These are phyloP conservation scores for Aethina tumida DNA, from an alignment of 1,140 invertebrate species.

Conservation along the genomic window DNA sequence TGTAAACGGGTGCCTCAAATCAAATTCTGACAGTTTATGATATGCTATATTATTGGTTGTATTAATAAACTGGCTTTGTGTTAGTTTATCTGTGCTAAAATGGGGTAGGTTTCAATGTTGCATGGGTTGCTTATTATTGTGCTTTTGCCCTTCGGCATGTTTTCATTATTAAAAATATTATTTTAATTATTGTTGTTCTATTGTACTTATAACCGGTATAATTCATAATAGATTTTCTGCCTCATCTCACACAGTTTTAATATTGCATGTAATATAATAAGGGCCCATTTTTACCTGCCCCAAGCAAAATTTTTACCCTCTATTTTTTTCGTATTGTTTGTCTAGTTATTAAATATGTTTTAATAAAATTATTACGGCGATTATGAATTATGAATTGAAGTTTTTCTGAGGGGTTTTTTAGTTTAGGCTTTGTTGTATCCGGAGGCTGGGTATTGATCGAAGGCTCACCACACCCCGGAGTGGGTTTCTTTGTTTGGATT, in stretches of 20 bases:
- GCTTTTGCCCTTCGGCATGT: slow-evolving; percentile 6
- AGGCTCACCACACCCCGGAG: slow-evolving; percentile 4
- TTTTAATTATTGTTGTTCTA: slow-evolving; percentile 9
- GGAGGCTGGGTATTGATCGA: slow-evolving; percentile 19
- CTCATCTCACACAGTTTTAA: slow-evolving; percentile 10
- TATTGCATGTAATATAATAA: slow-evolving; percentile 21
- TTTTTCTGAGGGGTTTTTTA: neutral
- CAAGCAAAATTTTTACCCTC: too few relatives aligned
- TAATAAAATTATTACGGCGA: slow-evolving; percentile 16
- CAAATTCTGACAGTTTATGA: slow-evolving; percentile 18
- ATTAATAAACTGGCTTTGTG: slow-evolving; percentile 4
- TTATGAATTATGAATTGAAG: neutral
- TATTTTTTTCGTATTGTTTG: slow-evolving; percentile 13
- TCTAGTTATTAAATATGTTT: slow-evolving; percentile 20
- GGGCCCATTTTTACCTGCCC: slow-evolving; percentile 21
- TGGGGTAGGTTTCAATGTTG: slow-evolving; percentile 24
- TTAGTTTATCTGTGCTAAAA: slow-evolving; percentile 10
- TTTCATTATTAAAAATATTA: slow-evolving; percentile 11
- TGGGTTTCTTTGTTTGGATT: slow-evolving; percentile 4
- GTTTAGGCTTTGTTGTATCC: slow-evolving; percentile 7
- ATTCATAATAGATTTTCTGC: slow-evolving; percentile 22
- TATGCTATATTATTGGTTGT: slow-evolving; percentile 10
- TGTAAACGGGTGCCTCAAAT: slow-evolving; percentile 10
- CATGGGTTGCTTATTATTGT: slow-evolving; percentile 9
- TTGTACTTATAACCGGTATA: too few relatives aligned